A percentile compares a stretch with the other conserved stretches of the same genome.
These are phyloP conservation scores for Tuta absoluta DNA, from an alignment of 2,888 invertebrate genomes.

Conservation along the genomic window DNA sequence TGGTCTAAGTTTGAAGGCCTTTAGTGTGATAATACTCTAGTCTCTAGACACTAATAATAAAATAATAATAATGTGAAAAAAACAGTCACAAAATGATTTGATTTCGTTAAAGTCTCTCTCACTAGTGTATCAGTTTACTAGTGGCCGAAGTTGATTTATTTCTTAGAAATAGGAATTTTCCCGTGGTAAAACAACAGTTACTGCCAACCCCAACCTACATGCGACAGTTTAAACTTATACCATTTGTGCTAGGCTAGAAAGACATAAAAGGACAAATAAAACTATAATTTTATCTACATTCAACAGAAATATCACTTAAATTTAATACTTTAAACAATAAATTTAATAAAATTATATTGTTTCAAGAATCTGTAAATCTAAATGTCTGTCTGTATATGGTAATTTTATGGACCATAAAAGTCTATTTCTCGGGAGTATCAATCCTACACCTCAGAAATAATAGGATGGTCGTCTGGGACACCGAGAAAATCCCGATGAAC, in stretches of 20 bases:
- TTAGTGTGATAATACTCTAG: too few species aligned
- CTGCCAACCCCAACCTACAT: too few species aligned
- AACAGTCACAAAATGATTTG: too few species aligned
- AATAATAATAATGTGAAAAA: too few species aligned
- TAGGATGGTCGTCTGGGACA: background rate
- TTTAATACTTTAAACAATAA: conserved; percentile 1
- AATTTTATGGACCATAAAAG: background rate
- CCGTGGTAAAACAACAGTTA: background rate
- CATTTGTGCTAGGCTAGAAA: too few species aligned
- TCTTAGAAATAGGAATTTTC: background rate
- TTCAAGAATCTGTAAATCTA: conserved; percentile 4
- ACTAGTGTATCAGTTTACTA: too few species aligned
- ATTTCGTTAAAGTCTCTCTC: too few species aligned
- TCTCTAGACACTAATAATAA: too few species aligned
- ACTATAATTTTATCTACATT: background rate
- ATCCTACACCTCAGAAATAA: conserved; percentile 6
- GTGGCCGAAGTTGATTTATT: background rate
- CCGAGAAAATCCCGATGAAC: background rate
- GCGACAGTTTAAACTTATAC: too few species aligned
- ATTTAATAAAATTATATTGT: conserved; percentile 13
- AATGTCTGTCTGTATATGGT: background rate
- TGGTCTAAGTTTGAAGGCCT: too few species aligned
- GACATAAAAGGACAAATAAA: background rate
- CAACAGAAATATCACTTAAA: background rate
- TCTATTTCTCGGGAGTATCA: background rate